Conservation (phyloP, 2,113 vertebrate species). For the Columba livia region DNA sequence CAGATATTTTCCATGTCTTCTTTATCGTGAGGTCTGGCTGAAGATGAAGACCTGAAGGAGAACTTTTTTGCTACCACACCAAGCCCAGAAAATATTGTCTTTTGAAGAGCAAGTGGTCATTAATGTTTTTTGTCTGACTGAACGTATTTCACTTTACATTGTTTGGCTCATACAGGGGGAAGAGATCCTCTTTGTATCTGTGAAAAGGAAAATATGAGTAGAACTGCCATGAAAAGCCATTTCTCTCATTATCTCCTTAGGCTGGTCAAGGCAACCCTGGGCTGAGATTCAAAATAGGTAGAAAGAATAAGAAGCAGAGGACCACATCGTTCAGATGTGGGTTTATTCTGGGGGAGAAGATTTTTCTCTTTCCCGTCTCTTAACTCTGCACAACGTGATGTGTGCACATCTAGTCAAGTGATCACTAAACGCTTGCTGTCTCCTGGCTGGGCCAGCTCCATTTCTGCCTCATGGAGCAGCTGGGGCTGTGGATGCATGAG, state of each 20-base stretch:
- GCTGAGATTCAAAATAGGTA: not conserved
- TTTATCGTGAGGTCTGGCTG: not conserved
- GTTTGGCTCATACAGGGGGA: not conserved
- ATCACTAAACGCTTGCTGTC: not conserved
- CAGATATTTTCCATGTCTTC: not conserved
- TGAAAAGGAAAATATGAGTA: not conserved
- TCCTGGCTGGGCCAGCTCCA: not conserved
- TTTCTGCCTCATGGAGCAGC: not conserved
- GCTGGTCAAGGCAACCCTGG: not conserved
- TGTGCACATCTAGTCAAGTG: not conserved
- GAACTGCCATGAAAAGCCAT: not conserved
- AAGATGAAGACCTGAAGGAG: not conserved
- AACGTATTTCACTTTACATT: not conserved
- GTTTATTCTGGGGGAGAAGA: not conserved
- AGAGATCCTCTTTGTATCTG: not conserved
- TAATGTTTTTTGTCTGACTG: not conserved
- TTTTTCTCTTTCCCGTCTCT: not conserved
- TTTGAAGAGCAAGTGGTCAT: not conserved
- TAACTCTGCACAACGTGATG: accelerated
- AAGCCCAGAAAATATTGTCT: not conserved
- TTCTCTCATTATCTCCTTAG: not conserved
- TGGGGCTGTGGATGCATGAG: not conserved
- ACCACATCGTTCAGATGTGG: not conserved
- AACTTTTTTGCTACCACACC: not conserved
- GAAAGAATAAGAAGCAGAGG: not conserved